Percentiles rank a stretch among this genome's conserved stretches.
Evolutionary conservation across 2,797 vertebrate genomes (phyloP).

Genomic region (Sylvia borin): DNA sequence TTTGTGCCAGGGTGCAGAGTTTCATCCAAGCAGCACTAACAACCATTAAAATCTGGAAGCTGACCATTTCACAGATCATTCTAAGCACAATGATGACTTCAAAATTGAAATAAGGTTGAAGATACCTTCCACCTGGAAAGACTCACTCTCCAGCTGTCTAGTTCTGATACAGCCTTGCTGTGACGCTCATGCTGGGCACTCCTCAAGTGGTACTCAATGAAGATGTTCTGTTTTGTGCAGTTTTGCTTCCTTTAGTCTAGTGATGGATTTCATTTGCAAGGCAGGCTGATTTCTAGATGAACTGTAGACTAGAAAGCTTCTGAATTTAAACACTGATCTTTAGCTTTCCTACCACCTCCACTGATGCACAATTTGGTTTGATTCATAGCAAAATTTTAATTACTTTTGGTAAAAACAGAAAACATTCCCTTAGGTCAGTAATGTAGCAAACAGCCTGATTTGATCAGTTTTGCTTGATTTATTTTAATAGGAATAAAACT

Average conservation of each 20-base stretch:
- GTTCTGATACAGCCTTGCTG: neutral
- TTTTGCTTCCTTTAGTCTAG: neutral
- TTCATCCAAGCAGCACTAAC: neutral
- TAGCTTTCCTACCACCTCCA: neutral
- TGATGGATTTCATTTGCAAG: neutral
- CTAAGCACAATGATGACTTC: neutral
- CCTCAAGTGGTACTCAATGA: neutral
- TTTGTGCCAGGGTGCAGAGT: neutral
- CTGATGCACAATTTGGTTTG: neutral
- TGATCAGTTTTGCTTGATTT: neutral
- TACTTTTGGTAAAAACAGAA: neutral
- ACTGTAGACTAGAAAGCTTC: neutral
- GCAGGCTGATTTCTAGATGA: neutral
- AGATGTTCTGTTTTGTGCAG: neutral
- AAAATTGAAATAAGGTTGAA: neutral
- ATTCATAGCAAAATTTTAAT: neutral
- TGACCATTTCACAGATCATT: neutral
- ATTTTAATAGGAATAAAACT: neutral
- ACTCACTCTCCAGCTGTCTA: neutral
- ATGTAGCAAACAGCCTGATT: neutral
- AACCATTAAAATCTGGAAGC: neutral
- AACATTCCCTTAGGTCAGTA: neutral
- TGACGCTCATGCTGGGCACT: neutral
- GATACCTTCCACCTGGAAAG: neutral
- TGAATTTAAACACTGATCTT: slow-evolving; percentile 10